These are phyloP conservation scores for Hirundo rustica DNA, from an alignment of 2,797 vertebrate genomes.

Conservation along the genomic window DNA sequence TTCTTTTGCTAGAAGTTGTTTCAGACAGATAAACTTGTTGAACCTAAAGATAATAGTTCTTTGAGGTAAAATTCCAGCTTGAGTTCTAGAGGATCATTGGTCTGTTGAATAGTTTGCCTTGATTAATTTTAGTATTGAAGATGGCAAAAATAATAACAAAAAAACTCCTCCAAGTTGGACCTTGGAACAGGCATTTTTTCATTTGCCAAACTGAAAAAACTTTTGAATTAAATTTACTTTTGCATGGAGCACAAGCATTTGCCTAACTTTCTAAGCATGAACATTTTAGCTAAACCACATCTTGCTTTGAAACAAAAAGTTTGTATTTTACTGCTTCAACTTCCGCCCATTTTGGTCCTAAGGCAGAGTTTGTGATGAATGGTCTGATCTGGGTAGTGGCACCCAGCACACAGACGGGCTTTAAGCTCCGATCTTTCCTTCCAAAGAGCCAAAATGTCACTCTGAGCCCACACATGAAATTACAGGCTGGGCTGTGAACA, in stretches of 20 bases:
- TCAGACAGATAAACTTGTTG: not conserved
- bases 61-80: not conserved
- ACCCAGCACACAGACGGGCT: fast-evolving
- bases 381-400: not conserved
- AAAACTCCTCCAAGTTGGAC: not conserved
- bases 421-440: not conserved
- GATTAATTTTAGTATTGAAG: not conserved
- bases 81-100: not conserved
- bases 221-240: not conserved
- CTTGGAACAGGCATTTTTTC: not conserved
- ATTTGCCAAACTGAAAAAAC: not conserved
- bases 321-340: not conserved
- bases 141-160: not conserved
- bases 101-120: not conserved
- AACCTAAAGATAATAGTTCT: not conserved
- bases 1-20: not conserved
- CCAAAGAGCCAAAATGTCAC: not conserved
- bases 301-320: not conserved
- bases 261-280: not conserved
- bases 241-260: not conserved
- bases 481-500: not conserved
- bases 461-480: not conserved
- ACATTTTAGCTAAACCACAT: not conserved
- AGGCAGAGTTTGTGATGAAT: not conserved
- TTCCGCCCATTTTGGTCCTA: not conserved